phyloP scores from a whole-genome alignment of 1,140 invertebrate genomes.

The Dinoponera quadriceps region DNA sequence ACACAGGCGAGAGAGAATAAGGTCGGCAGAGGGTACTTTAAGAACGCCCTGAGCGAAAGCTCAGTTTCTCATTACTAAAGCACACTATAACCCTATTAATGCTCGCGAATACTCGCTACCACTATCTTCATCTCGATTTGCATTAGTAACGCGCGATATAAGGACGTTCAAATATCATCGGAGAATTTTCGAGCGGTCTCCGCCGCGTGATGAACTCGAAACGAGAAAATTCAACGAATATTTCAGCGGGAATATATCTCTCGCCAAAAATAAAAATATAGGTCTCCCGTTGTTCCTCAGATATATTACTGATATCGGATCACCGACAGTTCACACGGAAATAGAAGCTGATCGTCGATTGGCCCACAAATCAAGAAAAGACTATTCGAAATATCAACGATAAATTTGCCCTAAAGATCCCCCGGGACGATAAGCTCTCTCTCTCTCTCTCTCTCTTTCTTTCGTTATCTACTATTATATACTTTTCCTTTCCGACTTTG shows the following conservation, averaged over 20 bases:
- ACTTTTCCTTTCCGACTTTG: too few species aligned
- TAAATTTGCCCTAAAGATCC: neutral
- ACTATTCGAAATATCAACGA: neutral
- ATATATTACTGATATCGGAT: conserved; percentile 16
- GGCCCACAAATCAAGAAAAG: conserved; percentile 2
- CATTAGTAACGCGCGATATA: neutral
- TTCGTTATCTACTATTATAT: too few species aligned
- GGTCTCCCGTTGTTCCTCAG: neutral
- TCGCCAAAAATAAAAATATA: conserved; percentile 43
- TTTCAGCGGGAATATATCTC: conserved; percentile 4
- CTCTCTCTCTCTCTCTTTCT: too few species aligned
- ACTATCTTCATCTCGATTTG: neutral
- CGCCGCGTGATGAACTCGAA: neutral
- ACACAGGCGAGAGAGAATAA: conserved; percentile 40
- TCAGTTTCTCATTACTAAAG: conserved; percentile 25
- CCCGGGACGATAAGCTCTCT: too few species aligned
- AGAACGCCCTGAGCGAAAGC: conserved; percentile 2
- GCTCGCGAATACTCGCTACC: neutral
- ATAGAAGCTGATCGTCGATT: conserved; percentile 6
- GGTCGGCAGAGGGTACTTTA: conserved; percentile 18
- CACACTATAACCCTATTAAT: conserved; percentile 23
- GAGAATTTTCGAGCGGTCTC: neutral
- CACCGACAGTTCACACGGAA: neutral
- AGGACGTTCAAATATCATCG: neutral
- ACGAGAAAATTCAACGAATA: neutral